A percentile compares a stretch with the other conserved stretches of the same genome.
phyloP scores from a whole-genome alignment of 2,113 vertebrate genomes.

The Dipodomys merriami region DNA sequence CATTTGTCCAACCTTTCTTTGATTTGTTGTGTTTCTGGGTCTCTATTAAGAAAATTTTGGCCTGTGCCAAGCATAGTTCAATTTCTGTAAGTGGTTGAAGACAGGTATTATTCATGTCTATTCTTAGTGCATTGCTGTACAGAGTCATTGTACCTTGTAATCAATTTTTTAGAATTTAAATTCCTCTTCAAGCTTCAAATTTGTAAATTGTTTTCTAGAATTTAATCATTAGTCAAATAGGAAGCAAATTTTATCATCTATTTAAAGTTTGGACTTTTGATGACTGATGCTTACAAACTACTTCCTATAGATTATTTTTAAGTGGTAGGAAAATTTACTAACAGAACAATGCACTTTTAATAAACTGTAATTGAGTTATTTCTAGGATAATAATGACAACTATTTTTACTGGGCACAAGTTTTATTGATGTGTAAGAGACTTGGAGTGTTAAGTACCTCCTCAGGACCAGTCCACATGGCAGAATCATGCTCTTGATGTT shows the following conservation, averaged over 20 bases:
- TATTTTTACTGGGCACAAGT: too few species aligned
- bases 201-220: not conserved
- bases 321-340: too few species aligned
- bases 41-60: too few species aligned
- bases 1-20: too few species aligned
- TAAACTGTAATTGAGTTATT: too few species aligned
- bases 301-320: not conserved
- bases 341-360: too few species aligned
- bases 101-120: not conserved
- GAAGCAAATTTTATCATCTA: not conserved
- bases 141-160: constrained; percentile 7
- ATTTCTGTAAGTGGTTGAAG: not conserved
- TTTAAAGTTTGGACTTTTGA: not conserved
- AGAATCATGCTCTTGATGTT: too few species aligned
- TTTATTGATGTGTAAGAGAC: too few species aligned
- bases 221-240: not conserved
- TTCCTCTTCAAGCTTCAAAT: not conserved
- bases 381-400: too few species aligned
- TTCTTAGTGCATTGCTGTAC: not conserved
- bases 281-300: not conserved
- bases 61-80: not conserved
- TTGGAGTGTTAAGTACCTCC: too few species aligned
- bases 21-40: too few species aligned
- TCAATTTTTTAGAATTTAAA: constrained; percentile 24
- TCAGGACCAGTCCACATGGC: too few species aligned